Percentiles rank a stretch among this genome's conserved stretches.
phyloP scores from a whole-genome alignment of 2,113 vertebrate genomes.

The Corapipo altera region DNA sequence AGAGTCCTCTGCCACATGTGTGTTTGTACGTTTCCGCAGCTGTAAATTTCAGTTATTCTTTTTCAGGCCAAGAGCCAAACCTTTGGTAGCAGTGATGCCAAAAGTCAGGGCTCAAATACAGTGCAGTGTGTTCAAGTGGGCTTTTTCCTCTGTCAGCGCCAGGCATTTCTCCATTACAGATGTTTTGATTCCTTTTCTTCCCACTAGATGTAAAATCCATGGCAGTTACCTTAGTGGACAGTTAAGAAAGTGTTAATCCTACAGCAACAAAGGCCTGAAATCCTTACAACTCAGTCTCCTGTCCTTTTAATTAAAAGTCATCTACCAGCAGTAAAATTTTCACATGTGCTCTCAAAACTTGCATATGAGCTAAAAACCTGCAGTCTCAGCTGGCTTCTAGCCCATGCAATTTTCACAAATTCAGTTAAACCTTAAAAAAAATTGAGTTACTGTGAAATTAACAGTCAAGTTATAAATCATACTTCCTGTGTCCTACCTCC shows the following conservation, averaged over 20 bases:
- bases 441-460: neutral
- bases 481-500: neutral
- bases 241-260: neutral
- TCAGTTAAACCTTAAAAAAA: constrained; percentile 24
- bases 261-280: neutral
- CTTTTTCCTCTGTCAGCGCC: neutral
- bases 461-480: neutral
- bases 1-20: neutral
- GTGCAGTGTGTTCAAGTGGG: neutral
- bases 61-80: neutral
- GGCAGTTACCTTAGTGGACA: neutral
- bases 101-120: neutral
- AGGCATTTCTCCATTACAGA: neutral
- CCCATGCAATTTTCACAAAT: neutral
- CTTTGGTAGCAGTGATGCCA: neutral
- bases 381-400: constrained; percentile 11
- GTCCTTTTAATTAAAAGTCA: constrained; percentile 31
- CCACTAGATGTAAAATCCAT: neutral
- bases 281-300: neutral
- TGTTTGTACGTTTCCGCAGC: neutral
- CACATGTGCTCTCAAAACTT: neutral
- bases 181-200: neutral
- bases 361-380: neutral
- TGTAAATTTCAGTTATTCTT: neutral
- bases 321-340: neutral